Evolutionary conservation across 2,113 vertebrate species (phyloP).

Genomic region (Cichladusa arquata): DNA sequence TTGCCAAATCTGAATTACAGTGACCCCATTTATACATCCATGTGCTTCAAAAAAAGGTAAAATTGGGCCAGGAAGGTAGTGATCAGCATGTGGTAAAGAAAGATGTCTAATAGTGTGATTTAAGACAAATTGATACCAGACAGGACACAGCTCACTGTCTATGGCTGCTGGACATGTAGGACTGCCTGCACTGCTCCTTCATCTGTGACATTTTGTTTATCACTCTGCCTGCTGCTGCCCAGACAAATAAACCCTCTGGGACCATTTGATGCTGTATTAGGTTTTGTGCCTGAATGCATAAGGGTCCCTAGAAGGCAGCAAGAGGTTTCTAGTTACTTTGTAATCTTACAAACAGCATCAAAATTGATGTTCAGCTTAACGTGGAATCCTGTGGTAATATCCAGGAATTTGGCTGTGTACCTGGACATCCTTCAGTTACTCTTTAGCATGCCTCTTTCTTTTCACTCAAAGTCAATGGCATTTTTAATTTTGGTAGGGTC

Average conservation of each 20-base stretch:
- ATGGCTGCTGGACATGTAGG: not conserved
- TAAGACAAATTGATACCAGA: not conserved
- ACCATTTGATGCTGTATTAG: not conserved
- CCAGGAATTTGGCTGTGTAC: not conserved
- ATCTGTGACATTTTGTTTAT: not conserved
- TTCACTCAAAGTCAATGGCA: not conserved
- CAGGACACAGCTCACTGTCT: not conserved
- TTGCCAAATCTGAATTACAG: not conserved
- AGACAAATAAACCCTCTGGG: not conserved
- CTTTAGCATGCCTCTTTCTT: not conserved
- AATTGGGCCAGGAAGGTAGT: not conserved
- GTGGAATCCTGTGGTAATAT: not conserved
- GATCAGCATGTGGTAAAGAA: not conserved
- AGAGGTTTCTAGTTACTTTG: not conserved
- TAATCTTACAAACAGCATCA: not conserved
- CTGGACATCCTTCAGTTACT: not conserved
- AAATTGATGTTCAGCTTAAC: not conserved
- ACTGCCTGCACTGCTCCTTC: not conserved
- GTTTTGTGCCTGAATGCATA: not conserved
- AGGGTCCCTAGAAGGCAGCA: not conserved
- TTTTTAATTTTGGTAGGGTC: not conserved
- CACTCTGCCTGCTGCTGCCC: not conserved
- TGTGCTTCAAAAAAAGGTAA: not conserved
- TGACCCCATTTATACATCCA: not conserved
- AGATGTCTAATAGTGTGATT: rapidly evolving